A percentile compares a stretch with the other conserved stretches of the same genome.
phyloP scores from a whole-genome alignment of 2,113 vertebrate genomes.

The Cisticola juncidis region DNA sequence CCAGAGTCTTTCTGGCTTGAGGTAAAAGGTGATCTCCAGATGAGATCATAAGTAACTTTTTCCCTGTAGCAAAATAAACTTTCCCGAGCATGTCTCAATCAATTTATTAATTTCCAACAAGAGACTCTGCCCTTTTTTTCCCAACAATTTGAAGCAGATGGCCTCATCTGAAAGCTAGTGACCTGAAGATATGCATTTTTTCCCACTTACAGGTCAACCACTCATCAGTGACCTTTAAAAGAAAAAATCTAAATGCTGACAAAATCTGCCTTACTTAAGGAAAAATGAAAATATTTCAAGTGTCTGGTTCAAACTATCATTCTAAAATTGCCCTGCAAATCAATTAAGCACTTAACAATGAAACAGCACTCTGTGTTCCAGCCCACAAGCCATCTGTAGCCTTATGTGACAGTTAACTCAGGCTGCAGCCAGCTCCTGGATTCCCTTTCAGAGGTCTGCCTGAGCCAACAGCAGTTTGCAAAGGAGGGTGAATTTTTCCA shows the following conservation, averaged over 20 bases:
- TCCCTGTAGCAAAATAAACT: neutral
- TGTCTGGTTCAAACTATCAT: neutral
- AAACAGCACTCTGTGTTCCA: neutral
- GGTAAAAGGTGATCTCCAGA: neutral
- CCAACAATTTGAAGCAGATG: conserved; percentile 36
- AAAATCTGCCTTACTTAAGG: neutral
- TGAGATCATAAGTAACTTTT: neutral
- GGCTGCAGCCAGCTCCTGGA: neutral
- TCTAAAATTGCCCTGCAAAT: neutral
- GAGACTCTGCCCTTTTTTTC: neutral
- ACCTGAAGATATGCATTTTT: neutral
- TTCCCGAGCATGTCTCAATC: neutral
- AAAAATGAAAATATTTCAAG: neutral
- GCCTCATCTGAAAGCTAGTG: conserved; percentile 18
- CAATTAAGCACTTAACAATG: neutral
- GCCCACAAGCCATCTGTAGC: conserved; percentile 13
- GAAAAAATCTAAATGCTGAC: neutral
- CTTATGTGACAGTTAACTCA: neutral
- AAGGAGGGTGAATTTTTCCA: neutral
- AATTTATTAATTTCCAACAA: conserved; percentile 12
- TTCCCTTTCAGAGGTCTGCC: neutral
- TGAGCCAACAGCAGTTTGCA: neutral
- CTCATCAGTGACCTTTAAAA: neutral
- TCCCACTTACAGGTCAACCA: conserved; percentile 1
- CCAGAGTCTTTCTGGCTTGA: neutral